These are phyloP conservation scores for Otis tarda DNA, from an alignment of 2,113 vertebrate species.

Conservation along the genomic window DNA sequence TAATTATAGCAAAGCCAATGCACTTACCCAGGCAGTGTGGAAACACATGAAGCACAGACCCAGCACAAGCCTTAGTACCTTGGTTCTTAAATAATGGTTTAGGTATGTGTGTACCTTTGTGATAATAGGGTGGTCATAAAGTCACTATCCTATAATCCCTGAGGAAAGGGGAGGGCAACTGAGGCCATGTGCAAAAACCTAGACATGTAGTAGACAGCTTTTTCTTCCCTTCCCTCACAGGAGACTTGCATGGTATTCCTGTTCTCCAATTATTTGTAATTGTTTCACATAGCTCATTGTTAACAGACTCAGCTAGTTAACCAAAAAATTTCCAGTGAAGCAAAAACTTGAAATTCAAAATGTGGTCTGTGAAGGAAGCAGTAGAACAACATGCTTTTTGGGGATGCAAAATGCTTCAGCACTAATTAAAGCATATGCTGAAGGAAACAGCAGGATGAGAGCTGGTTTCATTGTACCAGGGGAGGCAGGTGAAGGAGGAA, in stretches of 20 bases:
- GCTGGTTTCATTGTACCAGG: not conserved
- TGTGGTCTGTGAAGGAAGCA: not conserved
- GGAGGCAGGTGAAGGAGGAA: not conserved
- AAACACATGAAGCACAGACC: not conserved
- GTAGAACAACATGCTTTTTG: not conserved
- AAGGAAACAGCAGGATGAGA: not conserved
- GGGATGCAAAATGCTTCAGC: not conserved
- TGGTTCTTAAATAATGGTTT: not conserved
- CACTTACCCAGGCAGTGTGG: not conserved
- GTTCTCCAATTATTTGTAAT: not conserved
- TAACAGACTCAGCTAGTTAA: not conserved
- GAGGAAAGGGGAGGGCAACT: not conserved
- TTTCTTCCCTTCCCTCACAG: not conserved
- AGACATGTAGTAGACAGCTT: accelerated
- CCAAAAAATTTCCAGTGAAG: not conserved
- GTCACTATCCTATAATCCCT: not conserved
- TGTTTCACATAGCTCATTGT: not conserved
- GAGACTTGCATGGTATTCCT: not conserved
- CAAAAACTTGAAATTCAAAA: not conserved
- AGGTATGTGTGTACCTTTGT: not conserved
- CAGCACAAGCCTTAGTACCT: not conserved
- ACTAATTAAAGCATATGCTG: not conserved
- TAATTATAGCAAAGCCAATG: not conserved
- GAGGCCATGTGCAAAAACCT: not conserved
- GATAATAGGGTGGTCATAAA: not conserved